Percentiles rank a stretch among this genome's conserved stretches.
phyloP scores from a whole-genome alignment of 2,888 invertebrate species.

The Mythimna loreyi region DNA sequence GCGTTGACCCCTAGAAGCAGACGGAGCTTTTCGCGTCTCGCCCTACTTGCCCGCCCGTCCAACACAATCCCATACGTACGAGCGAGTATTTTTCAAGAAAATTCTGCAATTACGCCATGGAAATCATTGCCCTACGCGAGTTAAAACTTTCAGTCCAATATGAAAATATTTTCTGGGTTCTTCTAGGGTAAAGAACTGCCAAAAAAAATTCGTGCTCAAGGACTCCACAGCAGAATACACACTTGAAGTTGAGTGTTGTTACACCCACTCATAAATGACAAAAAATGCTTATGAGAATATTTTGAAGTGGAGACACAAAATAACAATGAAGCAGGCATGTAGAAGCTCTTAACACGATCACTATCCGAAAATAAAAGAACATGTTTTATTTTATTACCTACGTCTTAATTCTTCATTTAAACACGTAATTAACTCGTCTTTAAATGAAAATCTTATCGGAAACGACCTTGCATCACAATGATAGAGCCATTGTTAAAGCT shows the following conservation, averaged over 20 bases:
- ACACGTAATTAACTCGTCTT: slow-evolving; percentile 18
- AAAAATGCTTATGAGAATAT: slow-evolving; percentile 54
- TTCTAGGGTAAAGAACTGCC: slow-evolving; percentile 38
- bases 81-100: slow-evolving; percentile 50
- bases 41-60: slow-evolving; percentile 87
- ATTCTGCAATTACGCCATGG: slow-evolving; percentile 3
- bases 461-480: slow-evolving; percentile 33
- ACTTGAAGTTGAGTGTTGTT: slow-evolving; percentile 58
- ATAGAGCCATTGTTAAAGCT: slow-evolving; percentile 44
- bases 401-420: slow-evolving; percentile 11
- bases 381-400: slow-evolving; percentile 13
- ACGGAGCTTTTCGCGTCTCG: slow-evolving; percentile 88
- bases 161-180: background rate
- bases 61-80: slow-evolving; percentile 67
- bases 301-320: slow-evolving; percentile 52
- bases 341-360: slow-evolving; percentile 15
- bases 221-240: slow-evolving; percentile 51
- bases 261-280: slow-evolving; percentile 43
- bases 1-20: slow-evolving; percentile 86
- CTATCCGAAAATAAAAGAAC: slow-evolving; percentile 14
- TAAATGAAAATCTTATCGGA: slow-evolving; percentile 31
- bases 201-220: slow-evolving; percentile 73
- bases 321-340: slow-evolving; percentile 50
- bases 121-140: background rate
- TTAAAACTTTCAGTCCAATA: background rate